Conservation (phyloP, 2,888 invertebrate genomes). For the Protodeltote pygarga region DNA sequence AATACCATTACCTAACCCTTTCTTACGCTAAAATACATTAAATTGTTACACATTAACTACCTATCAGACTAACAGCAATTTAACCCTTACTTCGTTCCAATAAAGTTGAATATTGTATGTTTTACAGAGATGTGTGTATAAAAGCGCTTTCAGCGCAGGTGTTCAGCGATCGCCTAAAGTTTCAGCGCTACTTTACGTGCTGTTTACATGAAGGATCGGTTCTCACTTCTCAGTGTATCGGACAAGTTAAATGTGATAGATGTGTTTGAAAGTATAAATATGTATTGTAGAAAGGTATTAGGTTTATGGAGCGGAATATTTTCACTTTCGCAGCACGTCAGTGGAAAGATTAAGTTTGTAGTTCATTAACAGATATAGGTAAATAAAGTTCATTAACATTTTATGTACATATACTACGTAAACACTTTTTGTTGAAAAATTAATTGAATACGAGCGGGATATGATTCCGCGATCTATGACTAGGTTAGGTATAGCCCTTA, state of each 20-base stretch:
- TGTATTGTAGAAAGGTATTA: neutral
- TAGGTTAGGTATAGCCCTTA: no score
- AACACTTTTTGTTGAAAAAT: no score
- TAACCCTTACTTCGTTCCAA: neutral
- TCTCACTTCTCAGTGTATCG: slow-evolving; percentile 16
- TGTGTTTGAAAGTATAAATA: neutral
- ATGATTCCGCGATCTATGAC: no score
- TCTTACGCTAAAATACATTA: slow-evolving; percentile 20
- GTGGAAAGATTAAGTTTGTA: no score
- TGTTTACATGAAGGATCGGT: slow-evolving; percentile 20
- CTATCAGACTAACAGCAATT: neutral
- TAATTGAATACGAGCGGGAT: no score
- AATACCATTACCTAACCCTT: slow-evolving; percentile 39
- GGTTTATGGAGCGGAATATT: no score
- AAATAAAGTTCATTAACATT: no score
- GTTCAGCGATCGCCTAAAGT: slow-evolving; percentile 17
- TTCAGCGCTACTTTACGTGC: slow-evolving; percentile 23
- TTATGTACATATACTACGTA: no score
- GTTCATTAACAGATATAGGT: no score
- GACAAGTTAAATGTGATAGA: slow-evolving; percentile 13
- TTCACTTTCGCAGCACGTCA: no score
- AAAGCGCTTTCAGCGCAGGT: slow-evolving; percentile 18
- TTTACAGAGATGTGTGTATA: no score
- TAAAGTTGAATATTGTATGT: slow-evolving; percentile 13
- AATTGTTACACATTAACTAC: slow-evolving; percentile 39